Percentiles rank a stretch among this genome's conserved stretches.
phyloP scores from a whole-genome alignment of 2,113 vertebrate genomes.

The Anser cygnoides region DNA sequence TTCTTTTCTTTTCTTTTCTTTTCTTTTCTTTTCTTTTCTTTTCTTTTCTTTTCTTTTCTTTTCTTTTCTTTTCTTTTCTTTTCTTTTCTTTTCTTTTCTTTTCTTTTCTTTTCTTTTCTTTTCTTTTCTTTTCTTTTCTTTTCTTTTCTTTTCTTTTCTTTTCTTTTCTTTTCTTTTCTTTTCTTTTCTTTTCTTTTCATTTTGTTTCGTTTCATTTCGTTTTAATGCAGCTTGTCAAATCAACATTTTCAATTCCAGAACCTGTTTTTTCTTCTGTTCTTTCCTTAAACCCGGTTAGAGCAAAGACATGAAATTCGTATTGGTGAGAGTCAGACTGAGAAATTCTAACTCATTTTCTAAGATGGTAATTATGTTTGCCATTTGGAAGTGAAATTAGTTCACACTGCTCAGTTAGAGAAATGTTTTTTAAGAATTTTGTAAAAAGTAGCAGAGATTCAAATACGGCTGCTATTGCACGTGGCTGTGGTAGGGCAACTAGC shows the following conservation, averaged over 20 bases:
- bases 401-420: not conserved
- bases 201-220: too few species aligned
- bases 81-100: too few species aligned
- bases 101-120: not conserved
- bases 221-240: not conserved
- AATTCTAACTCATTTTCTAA: not conserved
- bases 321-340: not conserved
- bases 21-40: too few species aligned
- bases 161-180: too few species aligned
- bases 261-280: not conserved
- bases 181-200: not conserved
- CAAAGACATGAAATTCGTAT: slow-evolving; percentile 7
- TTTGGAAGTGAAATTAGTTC: not conserved
- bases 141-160: too few species aligned
- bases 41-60: too few species aligned
- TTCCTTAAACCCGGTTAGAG: not conserved
- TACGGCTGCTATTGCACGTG: not conserved
- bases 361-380: not conserved
- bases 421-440: slow-evolving; percentile 7
- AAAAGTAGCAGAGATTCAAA: not conserved
- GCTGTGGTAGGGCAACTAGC: not conserved
- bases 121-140: too few species aligned
- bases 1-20: too few species aligned
- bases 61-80: too few species aligned
- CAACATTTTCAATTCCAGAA: not conserved